Percentiles rank a stretch among this genome's conserved stretches.
phyloP scores from a whole-genome alignment of 2,113 vertebrate genomes.

The Bos taurus region DNA sequence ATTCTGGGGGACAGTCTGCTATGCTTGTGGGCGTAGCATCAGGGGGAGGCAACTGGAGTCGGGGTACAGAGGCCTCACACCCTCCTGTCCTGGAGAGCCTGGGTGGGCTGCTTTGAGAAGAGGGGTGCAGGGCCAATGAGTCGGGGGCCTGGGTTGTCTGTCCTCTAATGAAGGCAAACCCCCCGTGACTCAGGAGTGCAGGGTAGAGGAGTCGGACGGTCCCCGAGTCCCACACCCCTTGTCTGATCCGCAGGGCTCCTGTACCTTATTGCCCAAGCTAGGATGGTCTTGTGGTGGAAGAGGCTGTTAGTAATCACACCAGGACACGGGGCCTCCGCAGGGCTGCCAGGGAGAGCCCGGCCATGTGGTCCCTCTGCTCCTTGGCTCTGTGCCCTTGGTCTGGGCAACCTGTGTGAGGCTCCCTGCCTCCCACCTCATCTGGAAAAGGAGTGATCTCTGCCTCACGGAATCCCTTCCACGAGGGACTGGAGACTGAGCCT shows the following conservation, averaged over 20 bases:
- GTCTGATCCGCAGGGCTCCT: fast-evolving
- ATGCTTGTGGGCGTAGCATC: fast-evolving
- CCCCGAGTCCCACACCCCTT: fast-evolving
- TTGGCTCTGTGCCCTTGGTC: neutral
- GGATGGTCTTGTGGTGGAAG: fast-evolving
- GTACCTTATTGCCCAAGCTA: neutral
- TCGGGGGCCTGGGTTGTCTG: neutral
- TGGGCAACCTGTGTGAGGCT: no score
- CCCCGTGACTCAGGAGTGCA: fast-evolving
- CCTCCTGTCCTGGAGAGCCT: neutral
- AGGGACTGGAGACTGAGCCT: neutral
- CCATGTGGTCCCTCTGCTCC: fast-evolving
- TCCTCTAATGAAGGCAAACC: neutral
- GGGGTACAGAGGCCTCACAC: neutral
- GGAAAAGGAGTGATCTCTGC: neutral
- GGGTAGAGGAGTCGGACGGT: neutral
- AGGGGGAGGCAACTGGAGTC: fast-evolving
- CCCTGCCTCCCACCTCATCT: neutral
- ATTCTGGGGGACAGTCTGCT: neutral
- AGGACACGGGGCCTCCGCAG: fast-evolving
- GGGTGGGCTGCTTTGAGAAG: no score
- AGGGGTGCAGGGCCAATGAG: fast-evolving
- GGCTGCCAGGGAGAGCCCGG: fast-evolving
- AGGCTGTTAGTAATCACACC: fast-evolving
- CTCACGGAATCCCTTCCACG: neutral